Evolutionary conservation across 2,797 vertebrate species (phyloP).

Genomic region (Neostethus bicornis): DNA sequence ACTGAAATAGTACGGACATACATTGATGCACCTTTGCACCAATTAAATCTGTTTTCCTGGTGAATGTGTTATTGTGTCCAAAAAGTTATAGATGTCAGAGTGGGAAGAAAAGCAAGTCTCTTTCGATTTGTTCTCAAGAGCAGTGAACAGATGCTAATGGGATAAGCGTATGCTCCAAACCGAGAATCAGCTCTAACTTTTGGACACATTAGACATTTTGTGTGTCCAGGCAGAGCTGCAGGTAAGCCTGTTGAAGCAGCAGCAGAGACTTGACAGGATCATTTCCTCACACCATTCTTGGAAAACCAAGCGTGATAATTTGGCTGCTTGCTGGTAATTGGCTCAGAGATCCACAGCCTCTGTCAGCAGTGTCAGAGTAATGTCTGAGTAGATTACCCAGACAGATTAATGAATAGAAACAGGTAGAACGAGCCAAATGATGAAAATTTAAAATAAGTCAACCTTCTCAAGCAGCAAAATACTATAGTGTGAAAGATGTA

Average conservation of each 20-base stretch:
- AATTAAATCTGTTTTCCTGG: conserved; percentile 45
- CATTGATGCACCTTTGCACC: too few relatives aligned
- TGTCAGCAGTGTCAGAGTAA: conserved; percentile 15
- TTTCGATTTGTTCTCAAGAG: conserved; percentile 12
- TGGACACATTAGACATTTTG: conserved; percentile 13
- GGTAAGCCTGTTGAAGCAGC: conserved; percentile 24
- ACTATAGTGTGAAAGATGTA: background rate
- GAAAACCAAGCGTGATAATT: conserved; percentile 46
- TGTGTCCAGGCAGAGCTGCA: conserved; percentile 26
- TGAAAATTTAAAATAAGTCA: background rate
- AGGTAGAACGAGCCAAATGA: background rate
- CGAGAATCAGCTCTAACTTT: conserved; percentile 7
- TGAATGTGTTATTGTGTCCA: conserved; percentile 9
- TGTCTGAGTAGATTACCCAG: conserved; percentile 22
- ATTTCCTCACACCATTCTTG: conserved; percentile 24
- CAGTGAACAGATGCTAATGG: conserved; percentile 36
- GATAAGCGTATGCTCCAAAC: conserved; percentile 18
- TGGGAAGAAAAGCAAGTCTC: background rate
- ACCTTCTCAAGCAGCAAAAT: background rate
- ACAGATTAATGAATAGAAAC: conserved; percentile 24
- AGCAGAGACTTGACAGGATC: conserved; percentile 29
- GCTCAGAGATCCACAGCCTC: conserved; percentile 26
- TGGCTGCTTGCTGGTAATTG: conserved; percentile 45
- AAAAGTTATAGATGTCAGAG: conserved; percentile 39
- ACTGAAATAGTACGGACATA: too few relatives aligned